A percentile compares a stretch with the other conserved stretches of the same genome.
Conservation (phyloP, 1,140 invertebrate genomes). For the Brachionus calyciflorus region DNA sequence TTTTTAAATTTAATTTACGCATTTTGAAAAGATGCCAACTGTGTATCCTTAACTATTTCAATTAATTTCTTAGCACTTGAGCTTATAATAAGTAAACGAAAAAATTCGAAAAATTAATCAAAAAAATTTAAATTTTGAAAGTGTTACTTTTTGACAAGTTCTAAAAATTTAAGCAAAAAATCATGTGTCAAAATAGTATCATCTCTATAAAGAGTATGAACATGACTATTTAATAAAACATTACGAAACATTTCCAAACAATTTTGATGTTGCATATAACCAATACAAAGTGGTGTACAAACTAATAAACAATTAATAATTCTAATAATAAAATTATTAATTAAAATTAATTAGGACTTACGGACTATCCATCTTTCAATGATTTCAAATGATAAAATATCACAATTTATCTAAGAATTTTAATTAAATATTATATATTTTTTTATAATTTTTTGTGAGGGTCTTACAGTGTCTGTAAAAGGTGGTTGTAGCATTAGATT, state of each 20-base stretch:
- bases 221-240: conserved; percentile 87
- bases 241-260: conserved; percentile 78
- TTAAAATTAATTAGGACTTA: conserved; percentile 56
- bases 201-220: conserved; percentile 88
- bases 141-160: conserved; percentile 78
- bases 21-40: conserved; percentile 9
- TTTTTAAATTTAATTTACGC: conserved; percentile 8
- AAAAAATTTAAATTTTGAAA: background rate
- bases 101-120: no score
- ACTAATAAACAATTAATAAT: conserved; percentile 94
- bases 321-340: no score
- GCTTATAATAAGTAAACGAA: background rate
- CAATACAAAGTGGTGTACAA: conserved; percentile 60
- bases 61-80: conserved; percentile 27
- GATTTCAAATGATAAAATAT: conserved; percentile 87
- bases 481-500: conserved; percentile 74
- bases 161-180: conserved; percentile 87
- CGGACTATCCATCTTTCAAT: conserved; percentile 95
- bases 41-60: conserved; percentile 41
- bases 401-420: conserved; percentile 80
- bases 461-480: background rate
- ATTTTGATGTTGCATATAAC: conserved; percentile 46
- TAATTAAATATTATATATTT: no score
- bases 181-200: conserved; percentile 93
- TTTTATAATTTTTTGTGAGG: no score